Evolutionary conservation across 2,797 vertebrate genomes (phyloP).

Genomic region (Gymnopithys bicolor): DNA sequence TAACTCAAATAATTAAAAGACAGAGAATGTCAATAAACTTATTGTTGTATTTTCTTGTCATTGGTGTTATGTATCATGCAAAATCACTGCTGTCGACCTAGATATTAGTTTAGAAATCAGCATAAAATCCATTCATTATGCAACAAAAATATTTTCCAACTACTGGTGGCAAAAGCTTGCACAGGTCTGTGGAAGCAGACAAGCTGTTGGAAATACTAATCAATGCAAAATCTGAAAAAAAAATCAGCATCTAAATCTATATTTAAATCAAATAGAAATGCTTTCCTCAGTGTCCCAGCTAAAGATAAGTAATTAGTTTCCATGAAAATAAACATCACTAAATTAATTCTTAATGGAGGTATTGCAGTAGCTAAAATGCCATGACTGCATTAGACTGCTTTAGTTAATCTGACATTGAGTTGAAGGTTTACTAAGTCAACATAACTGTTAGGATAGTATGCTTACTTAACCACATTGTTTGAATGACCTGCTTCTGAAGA

Average conservation of each 20-base stretch:
- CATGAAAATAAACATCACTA: neutral
- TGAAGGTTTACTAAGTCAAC: conserved; percentile 18
- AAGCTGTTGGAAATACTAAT: neutral
- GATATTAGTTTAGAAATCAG: neutral
- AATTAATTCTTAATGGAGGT: neutral
- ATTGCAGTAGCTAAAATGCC: neutral
- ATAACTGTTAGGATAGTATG: neutral
- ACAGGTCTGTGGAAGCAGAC: neutral
- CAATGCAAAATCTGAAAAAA: neutral
- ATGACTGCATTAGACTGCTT: neutral
- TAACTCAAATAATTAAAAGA: neutral
- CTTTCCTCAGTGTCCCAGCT: neutral
- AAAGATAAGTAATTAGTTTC: neutral
- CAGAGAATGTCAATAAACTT: neutral
- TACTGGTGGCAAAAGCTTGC: neutral
- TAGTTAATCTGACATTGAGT: neutral
- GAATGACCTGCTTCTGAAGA: conserved; percentile 17
- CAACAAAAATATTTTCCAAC: neutral
- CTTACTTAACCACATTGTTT: conserved; percentile 23
- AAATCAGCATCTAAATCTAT: neutral
- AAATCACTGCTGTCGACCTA: neutral
- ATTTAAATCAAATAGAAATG: neutral
- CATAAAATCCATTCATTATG: neutral
- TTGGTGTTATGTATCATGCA: neutral
- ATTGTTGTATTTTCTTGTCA: neutral